Percentiles rank a stretch among this genome's conserved stretches.
phyloP scores from a whole-genome alignment of 1,140 invertebrate species.

The Paramacrobiotus metropolitanus region DNA sequence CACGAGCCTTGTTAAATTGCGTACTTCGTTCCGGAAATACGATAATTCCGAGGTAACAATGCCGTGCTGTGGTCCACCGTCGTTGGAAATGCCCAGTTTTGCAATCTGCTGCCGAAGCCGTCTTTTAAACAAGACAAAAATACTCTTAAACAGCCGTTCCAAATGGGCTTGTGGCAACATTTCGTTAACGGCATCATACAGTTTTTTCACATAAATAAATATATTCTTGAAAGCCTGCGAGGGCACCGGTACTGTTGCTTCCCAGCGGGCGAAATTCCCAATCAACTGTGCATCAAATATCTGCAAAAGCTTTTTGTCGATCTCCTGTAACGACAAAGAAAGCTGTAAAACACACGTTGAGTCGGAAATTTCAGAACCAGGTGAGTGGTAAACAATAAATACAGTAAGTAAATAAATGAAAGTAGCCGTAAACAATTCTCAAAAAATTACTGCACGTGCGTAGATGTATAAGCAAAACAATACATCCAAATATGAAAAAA shows the following conservation, averaged over 20 bases:
- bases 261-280: conserved; percentile 37
- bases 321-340: conserved; percentile 13
- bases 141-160: conserved; percentile 47
- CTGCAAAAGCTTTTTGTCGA: conserved; percentile 23
- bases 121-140: conserved; percentile 65
- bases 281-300: conserved; percentile 46
- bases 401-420: no score
- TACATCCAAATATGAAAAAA: no score
- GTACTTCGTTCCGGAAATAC: background rate
- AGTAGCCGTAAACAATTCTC: no score
- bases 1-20: background rate
- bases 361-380: no score
- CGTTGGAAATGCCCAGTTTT: conserved; percentile 67
- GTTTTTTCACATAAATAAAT: conserved; percentile 58
- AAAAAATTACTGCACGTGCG: no score
- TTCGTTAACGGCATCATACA: conserved; percentile 66
- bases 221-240: conserved; percentile 73
- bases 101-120: conserved; percentile 54
- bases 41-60: conserved; percentile 4
- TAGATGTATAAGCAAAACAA: no score
- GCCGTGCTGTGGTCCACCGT: conserved; percentile 84
- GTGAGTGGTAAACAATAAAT: no score
- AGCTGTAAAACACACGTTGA: no score
- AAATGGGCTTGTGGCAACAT: conserved; percentile 48
- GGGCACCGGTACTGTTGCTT: conserved; percentile 77